Evolutionary conservation across 2,113 vertebrate genomes (phyloP).

Genomic region (Calonectris borealis): DNA sequence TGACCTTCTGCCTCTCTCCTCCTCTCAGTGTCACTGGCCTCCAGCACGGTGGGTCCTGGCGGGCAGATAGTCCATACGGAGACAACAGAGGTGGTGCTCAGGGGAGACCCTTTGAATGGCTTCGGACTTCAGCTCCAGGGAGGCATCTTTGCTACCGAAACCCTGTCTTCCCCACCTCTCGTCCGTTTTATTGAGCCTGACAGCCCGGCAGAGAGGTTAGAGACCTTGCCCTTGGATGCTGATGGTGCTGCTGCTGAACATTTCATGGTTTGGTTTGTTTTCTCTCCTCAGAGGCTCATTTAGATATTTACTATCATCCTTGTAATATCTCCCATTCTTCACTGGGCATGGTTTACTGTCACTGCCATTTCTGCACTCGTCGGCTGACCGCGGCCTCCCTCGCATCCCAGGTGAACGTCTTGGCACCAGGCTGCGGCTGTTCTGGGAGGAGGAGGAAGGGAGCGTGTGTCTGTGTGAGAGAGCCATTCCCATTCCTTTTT

Average conservation of each 20-base stretch:
- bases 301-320: slow-evolving; percentile 65
- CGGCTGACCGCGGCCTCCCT: slow-evolving; percentile 57
- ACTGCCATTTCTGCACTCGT: slow-evolving; percentile 69
- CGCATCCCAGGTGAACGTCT: slow-evolving; percentile 68
- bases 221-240: slow-evolving; percentile 73
- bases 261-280: slow-evolving; percentile 68
- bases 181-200: slow-evolving; percentile 94
- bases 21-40: slow-evolving; percentile 88
- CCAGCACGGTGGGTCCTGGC: slow-evolving; percentile 91
- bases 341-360: slow-evolving; percentile 70
- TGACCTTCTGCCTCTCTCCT: slow-evolving; percentile 2
- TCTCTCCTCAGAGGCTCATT: slow-evolving; percentile 64
- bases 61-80: slow-evolving; percentile 96
- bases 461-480: slow-evolving; percentile 46
- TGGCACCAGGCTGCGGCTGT: slow-evolving; percentile 50
- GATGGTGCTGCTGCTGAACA: slow-evolving; percentile 61
- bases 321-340: slow-evolving; percentile 68
- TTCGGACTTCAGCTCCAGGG: slow-evolving; percentile 98
- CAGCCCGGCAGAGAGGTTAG: slow-evolving; percentile 95
- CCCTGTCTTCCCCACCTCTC: slow-evolving; percentile 89
- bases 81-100: slow-evolving; percentile 89
- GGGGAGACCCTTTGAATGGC: slow-evolving; percentile 92
- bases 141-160: slow-evolving; percentile 94
- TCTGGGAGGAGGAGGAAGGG: slow-evolving; percentile 64
- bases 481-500: slow-evolving; percentile 8